phyloP scores from a whole-genome alignment of 1,140 invertebrate species.

The Nymphalis io region DNA sequence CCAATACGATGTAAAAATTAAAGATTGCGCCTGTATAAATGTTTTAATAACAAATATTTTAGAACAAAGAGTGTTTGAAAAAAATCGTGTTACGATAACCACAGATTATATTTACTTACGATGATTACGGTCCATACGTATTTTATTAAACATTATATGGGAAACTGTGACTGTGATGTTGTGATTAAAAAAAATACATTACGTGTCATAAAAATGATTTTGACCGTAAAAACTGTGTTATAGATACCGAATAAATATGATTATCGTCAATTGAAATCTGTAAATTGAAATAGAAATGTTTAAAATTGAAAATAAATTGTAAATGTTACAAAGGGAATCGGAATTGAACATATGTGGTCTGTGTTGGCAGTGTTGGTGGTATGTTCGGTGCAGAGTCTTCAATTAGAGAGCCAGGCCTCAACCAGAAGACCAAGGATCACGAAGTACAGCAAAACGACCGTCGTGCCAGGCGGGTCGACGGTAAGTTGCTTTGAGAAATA shows the following conservation, averaged over 20 bases:
- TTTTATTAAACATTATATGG: neutral
- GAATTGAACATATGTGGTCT: slow-evolving; percentile 53
- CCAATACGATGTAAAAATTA: neutral
- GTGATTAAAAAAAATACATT: too few relatives aligned
- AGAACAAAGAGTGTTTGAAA: neutral
- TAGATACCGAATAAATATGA: neutral
- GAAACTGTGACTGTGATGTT: neutral
- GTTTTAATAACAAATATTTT: neutral
- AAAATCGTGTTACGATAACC: neutral
- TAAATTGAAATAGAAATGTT: too few relatives aligned
- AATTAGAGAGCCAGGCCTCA: slow-evolving; percentile 79
- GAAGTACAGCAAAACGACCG: slow-evolving; percentile 81
- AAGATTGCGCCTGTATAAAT: neutral
- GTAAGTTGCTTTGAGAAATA: slow-evolving; percentile 45
- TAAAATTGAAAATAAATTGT: too few relatives aligned
- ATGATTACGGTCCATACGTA: neutral
- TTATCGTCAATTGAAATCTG: too few relatives aligned
- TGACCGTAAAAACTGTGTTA: neutral
- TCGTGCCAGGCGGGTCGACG: slow-evolving; percentile 74
- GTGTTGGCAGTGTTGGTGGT: slow-evolving; percentile 70
- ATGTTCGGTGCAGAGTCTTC: slow-evolving; percentile 69
- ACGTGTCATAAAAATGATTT: neutral
- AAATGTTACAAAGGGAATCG: too few relatives aligned
- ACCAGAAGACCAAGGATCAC: slow-evolving; percentile 82
- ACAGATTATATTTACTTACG: neutral